Evolutionary conservation across 2,797 vertebrate species (phyloP).

Genomic region (Acipenser oxyrinchus): DNA sequence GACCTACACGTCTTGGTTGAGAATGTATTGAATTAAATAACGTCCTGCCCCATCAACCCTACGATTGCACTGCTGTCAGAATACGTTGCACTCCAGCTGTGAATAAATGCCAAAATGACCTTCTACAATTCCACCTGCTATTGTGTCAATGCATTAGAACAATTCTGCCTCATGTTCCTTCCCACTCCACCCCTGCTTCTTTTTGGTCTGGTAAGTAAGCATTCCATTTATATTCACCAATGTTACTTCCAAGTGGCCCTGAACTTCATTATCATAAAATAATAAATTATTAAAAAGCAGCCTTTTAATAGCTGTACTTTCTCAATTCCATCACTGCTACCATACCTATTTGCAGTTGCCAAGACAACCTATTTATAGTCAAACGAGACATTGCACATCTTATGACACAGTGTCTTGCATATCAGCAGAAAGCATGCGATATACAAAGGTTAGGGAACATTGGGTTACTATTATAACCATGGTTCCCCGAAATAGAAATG

Average conservation of each 20-base stretch:
- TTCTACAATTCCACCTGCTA: too few species aligned
- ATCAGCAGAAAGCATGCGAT: background rate
- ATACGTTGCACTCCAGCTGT: too few species aligned
- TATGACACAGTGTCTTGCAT: background rate
- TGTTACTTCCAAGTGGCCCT: background rate
- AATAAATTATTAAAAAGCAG: constrained; percentile 8
- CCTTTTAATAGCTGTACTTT: constrained; percentile 37
- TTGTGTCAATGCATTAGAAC: too few species aligned
- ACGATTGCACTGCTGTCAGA: too few species aligned
- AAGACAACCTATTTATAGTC: constrained; percentile 63
- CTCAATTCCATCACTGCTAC: constrained; percentile 26
- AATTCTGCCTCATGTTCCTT: background rate
- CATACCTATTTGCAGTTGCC: constrained; percentile 54
- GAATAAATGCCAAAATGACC: too few species aligned
- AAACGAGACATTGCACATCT: background rate
- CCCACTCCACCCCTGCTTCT: background rate
- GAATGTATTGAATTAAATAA: too few species aligned
- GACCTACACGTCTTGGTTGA: too few species aligned
- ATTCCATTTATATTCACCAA: background rate
- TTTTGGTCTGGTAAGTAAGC: background rate
- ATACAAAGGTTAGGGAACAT: too few species aligned
- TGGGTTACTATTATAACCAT: too few species aligned
- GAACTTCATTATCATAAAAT: background rate
- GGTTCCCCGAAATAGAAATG: too few species aligned
- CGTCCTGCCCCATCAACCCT: too few species aligned